Conservation (phyloP, 1,140 invertebrate genomes). For the Onthophagus taurus region DNA sequence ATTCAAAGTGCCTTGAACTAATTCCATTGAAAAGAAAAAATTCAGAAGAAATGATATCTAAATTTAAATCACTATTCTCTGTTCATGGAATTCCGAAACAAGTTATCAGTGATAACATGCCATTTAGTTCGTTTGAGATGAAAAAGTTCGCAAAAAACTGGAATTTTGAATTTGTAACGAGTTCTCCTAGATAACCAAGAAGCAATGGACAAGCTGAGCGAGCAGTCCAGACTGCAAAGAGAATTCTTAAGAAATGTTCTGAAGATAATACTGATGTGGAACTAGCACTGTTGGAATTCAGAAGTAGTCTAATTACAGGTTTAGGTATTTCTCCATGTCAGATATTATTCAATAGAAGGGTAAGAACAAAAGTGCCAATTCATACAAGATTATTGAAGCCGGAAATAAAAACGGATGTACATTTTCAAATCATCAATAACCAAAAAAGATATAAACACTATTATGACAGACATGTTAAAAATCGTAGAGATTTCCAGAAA, state of each 20-base stretch:
- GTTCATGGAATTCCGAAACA: constrained; percentile 26
- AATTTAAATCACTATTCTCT: too few relatives aligned
- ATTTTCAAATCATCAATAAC: too few relatives aligned
- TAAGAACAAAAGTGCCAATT: constrained; percentile 16
- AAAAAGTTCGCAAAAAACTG: constrained; percentile 21
- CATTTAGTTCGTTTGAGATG: constrained; percentile 21
- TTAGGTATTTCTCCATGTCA: constrained; percentile 16
- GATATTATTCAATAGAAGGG: constrained; percentile 16
- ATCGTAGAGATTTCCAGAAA: too few relatives aligned
- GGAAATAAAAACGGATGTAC: constrained; percentile 5
- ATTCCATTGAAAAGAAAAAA: too few relatives aligned
- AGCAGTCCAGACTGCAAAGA: constrained; percentile 25
- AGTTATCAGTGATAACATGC: constrained; percentile 27
- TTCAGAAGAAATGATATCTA: too few relatives aligned
- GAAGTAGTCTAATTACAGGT: constrained; percentile 15
- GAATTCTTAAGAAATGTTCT: constrained; percentile 23
- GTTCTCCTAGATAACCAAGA: constrained; percentile 24
- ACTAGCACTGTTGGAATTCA: constrained; percentile 13
- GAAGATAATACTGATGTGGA: constrained; percentile 15
- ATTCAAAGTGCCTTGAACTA: too few relatives aligned
- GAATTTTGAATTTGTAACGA: constrained; percentile 24
- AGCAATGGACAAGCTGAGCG: constrained; percentile 29
- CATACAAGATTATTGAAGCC: constrained; percentile 7
- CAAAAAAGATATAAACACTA: too few relatives aligned
- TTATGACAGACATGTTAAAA: too few relatives aligned